Evolutionary conservation across 2,888 invertebrate species (phyloP), one percentile per base, ranked within the genome.

Genomic region (Brenthis ino): DNA sequence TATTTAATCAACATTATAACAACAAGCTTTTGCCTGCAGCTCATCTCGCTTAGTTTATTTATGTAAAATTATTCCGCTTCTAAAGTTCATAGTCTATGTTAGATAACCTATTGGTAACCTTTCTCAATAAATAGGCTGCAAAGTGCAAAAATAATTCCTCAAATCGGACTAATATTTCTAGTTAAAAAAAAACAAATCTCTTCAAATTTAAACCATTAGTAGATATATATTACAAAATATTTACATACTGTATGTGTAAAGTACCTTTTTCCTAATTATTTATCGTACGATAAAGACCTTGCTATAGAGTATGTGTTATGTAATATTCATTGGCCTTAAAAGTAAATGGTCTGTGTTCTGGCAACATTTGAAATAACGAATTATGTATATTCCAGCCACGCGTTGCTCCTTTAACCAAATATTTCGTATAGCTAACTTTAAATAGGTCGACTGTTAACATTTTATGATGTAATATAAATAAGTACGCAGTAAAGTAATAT

Each of bases 321-420:
- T 61, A 51, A 61, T 56, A 24, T 50, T 37, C 61, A 56, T 53
- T 68, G 70, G 53, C 70, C 70, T 70, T 70, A 53, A 65, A 61
- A 65, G 53, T 70, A 70, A 60, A 61, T 68, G 51, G 61, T 16
- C 60, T 51, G 33, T 48, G 51, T 65, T 71, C 58, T 70, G 70
- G 70, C 68, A 71, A 33, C 61, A 51, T 20, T 68, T 55, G 67
- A 64, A 58, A 56, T 55, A 53, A 61, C 20, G 24, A 57, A 65
- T 65, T 47, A 67, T 60, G 58, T 48, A 50, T 64, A 54, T 57
- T 67, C 48, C 13, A 54, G 47, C 64, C 58, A 51, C 50, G 64
- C n/a, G 16, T 60, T 53, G 28, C 28, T 53, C 51, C 14, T 60
- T 47, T 50, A 51, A 51, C 67, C 61, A 63, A 67, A 67, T 67